Base-by-base conservation (phyloP, 2,797 vertebrate genomes). In the Melanotaenia maccullochi region DNA sequence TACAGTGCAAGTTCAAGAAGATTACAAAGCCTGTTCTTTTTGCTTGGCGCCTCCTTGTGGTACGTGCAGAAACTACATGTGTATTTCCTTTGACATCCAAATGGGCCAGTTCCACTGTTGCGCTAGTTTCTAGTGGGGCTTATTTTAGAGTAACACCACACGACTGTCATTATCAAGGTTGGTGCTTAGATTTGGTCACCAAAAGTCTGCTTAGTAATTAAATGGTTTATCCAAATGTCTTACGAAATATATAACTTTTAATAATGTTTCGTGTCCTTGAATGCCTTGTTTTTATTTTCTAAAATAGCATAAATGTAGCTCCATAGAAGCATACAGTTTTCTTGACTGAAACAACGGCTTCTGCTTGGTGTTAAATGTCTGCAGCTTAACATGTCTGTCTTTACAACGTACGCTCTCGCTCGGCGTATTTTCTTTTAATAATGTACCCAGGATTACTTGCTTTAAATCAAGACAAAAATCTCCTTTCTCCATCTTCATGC, bases 81-180 rank as follows among this genome's bases (percentile, higher is more conserved):
- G 22, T 52, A 22, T 36, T 36, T 18, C n/a, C 6, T 7, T 0
- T 4, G 4, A 25, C 7, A 25, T 9, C 24, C 12, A 6, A 24
- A 2, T 8, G 16, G 22, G 9, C 9, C n/a, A 0, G 3, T 55
- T 78, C 38, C 38, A 2, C 3, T 0, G 0, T 6, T 13, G 60
- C 52, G 75, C 7, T 6, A 0, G 90, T 90, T 91, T 89, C 89
- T 28, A n/a, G 80, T 36, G 75, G 91, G 79, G 82, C 54, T 11
- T 2, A 81, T 90, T 91, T 89, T 20, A 75, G 16, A 1, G 90
- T 85, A 12, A 80, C 90, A 89, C 88, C 47, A 11, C 9, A 2
- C 14, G 25, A 44, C 28, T 70, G n/a, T 49, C 13, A 56, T 11
- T 16, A 44, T 28, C 11, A 86, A 91, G 89, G 91, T 92, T 80